Percentiles rank a stretch among this genome's conserved stretches.
Evolutionary conservation across 2,113 vertebrate species (phyloP).

Genomic region (Clinocottus analis): DNA sequence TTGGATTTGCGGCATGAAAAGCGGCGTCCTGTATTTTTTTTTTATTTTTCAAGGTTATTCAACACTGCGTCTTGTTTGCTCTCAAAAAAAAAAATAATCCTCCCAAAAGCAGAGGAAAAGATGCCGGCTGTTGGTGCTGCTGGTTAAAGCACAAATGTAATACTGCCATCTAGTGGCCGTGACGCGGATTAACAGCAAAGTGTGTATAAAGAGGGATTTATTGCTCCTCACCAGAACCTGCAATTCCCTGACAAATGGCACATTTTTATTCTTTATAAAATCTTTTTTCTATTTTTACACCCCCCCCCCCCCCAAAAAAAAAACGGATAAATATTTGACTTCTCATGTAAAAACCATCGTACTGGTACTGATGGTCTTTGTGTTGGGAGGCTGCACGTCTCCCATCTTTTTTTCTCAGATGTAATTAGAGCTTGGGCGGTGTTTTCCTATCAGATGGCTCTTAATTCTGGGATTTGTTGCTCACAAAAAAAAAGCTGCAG

Average conservation of each 20-base stretch:
- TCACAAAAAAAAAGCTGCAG: slow-evolving; percentile 17
- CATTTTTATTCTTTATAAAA: too few species aligned
- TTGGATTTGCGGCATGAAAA: slow-evolving; percentile 46
- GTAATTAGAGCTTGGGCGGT: slow-evolving; percentile 65
- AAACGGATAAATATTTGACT: not conserved
- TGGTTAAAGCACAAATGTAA: slow-evolving; percentile 30
- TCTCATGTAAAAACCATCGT: slow-evolving; percentile 24
- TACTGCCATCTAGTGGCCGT: slow-evolving; percentile 70
- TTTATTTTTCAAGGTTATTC: slow-evolving; percentile 63
- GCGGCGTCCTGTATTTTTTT: slow-evolving; percentile 29
- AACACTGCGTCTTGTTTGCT: slow-evolving; percentile 49
- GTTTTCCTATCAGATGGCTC: slow-evolving; percentile 74
- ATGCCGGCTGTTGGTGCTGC: slow-evolving; percentile 38
- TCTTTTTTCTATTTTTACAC: not conserved
- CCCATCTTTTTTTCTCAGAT: slow-evolving; percentile 5
- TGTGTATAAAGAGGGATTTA: not conserved
- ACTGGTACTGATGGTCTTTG: slow-evolving; percentile 18
- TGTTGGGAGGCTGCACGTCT: slow-evolving; percentile 15
- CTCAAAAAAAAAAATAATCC: slow-evolving; percentile 4
- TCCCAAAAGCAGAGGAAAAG: slow-evolving; percentile 30
- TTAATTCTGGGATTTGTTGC: slow-evolving; percentile 74
- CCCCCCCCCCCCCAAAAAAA: too few species aligned
- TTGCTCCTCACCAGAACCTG: not conserved
- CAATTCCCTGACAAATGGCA: not conserved
- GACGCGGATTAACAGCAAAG: not conserved